Conservation (phyloP, 2,113 vertebrate species). For the Piaya cayana region DNA sequence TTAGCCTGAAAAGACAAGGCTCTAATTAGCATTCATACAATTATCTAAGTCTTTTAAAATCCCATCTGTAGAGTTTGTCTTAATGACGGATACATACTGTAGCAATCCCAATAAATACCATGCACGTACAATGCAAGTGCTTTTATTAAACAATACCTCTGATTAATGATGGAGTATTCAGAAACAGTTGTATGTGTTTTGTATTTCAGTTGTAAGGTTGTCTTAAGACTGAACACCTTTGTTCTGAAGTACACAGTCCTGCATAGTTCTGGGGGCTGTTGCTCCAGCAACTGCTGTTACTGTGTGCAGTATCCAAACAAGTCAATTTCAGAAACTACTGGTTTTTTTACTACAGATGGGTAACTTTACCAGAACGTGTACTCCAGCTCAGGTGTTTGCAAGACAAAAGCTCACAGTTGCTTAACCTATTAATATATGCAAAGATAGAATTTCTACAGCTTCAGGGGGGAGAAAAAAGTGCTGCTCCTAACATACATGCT, state of each 20-base stretch:
- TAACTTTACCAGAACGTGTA: background rate
- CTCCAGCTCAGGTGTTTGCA: background rate
- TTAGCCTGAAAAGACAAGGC: constrained; percentile 8
- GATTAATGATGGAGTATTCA: background rate
- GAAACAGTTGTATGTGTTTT: background rate
- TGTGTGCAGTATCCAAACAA: background rate
- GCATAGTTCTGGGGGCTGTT: background rate
- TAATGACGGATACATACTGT: constrained; percentile 23
- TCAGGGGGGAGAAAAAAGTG: background rate
- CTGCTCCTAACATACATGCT: background rate
- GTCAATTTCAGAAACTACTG: background rate
- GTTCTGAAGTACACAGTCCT: background rate
- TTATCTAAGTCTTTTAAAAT: constrained; percentile 57
- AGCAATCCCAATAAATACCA: constrained; percentile 28
- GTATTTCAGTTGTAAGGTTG: background rate
- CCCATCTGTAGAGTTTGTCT: constrained; percentile 38
- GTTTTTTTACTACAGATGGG: background rate
- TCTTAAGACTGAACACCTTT: background rate
- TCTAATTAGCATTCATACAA: constrained; percentile 60
- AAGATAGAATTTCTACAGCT: background rate
- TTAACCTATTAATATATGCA: background rate
- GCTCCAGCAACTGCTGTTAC: background rate
- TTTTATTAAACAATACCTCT: background rate
- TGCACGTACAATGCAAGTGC: background rate
- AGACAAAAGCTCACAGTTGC: background rate